These are phyloP conservation scores for Taeniopygia guttata DNA, from an alignment of 2,797 vertebrate genomes.

Conservation along the genomic window DNA sequence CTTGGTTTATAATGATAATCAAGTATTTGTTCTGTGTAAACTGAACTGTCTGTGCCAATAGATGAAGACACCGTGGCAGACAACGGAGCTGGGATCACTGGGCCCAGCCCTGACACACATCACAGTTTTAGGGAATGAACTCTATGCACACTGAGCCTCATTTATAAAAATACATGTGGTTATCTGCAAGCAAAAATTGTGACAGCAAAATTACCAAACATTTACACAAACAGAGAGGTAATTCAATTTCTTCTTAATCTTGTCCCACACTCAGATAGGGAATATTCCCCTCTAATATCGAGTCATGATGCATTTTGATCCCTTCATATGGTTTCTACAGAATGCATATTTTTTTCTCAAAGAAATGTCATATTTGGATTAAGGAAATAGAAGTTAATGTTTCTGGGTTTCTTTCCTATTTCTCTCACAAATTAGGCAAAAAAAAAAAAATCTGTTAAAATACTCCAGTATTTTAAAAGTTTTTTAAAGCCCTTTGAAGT, in stretches of 20 bases:
- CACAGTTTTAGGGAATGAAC: background rate
- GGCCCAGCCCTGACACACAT: background rate
- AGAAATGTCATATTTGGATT: background rate
- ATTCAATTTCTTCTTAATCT: background rate
- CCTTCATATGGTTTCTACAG: background rate
- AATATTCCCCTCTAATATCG: background rate
- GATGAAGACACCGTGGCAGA: fast-evolving
- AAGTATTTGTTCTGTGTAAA: background rate
- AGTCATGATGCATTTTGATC: background rate
- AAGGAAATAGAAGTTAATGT: background rate
- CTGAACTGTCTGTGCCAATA: background rate
- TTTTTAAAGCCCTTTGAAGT: background rate
- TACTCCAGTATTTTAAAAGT: background rate
- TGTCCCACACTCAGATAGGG: background rate
- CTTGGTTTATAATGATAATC: background rate
- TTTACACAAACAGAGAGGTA: background rate
- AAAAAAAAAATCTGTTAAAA: background rate
- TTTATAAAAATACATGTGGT: background rate
- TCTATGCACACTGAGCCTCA: background rate
- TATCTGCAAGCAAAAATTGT: background rate
- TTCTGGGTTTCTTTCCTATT: background rate
- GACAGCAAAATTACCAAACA: background rate
- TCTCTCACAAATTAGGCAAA: background rate
- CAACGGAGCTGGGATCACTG: background rate
- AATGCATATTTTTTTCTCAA: background rate